Evolutionary conservation across 2,113 vertebrate species (phyloP), one percentile per base, ranked within the genome.

Genomic region (Upupa epops): DNA sequence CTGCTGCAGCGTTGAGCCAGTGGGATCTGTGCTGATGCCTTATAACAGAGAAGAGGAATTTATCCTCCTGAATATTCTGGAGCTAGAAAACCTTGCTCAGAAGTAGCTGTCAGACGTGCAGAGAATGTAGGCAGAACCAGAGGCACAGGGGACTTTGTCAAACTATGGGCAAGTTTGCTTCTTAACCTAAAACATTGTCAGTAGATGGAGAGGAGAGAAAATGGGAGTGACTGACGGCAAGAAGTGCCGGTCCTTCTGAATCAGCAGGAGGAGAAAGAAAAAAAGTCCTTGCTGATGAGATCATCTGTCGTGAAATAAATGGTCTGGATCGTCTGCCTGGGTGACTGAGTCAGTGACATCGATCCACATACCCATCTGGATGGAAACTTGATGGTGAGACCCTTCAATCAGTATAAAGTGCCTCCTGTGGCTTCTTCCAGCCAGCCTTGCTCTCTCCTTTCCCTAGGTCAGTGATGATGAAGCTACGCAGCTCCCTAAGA

Each of bases 381-480:
- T 51, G 56, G 20, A 75, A 71, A 61, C 24, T 18, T 46, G 36
- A 26, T 58, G 24, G 25, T 13, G 32, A 32, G 58, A 28, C 9
- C 26, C 34, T 49, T 55, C 25, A 3, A 46, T 4, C 0, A 0
- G 15, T 51, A 56, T 29, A 36, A 86, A 74, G 29, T 32, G 31
- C 72, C 37, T 94, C 72, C 45, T 66, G 20, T 5, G 17, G 54
- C 68, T 93, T 71, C 66, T 69, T 52, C 76, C 77, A 51, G 76
- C 48, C 51, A 49, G 63, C 55, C 36, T 2, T 18, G 14, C 83
- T 61, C 65, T 11, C 59, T 40, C 63, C 29, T 45, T 25, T 51
- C 70, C 69, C 36, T 3, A 28, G 40, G 34, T 34, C 37, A 34
- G 11, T 40, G 34, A 59, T 79, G 64, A 83, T 12, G 34, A 85